Percentiles rank a stretch among this genome's conserved stretches.
phyloP scores from a whole-genome alignment of 2,113 vertebrate species.

The Rallus limicola region DNA sequence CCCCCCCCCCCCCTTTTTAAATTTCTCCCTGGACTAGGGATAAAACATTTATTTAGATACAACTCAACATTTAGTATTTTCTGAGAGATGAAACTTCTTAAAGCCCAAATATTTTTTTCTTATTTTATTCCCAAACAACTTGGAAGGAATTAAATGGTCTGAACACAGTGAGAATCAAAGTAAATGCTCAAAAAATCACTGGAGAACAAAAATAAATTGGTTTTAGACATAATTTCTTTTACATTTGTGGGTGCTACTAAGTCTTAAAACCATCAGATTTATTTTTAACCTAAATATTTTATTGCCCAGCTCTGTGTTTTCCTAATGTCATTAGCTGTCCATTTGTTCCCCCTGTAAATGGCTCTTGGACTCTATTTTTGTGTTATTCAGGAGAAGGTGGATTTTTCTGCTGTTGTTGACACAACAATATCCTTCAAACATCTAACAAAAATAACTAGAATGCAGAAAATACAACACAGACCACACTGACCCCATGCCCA shows the following conservation, averaged over 20 bases:
- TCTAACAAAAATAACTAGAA: neutral
- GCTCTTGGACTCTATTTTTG: neutral
- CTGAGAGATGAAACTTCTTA: neutral
- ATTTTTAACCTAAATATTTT: neutral
- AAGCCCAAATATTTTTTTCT: neutral
- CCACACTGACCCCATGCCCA: rapidly evolving
- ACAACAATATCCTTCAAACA: neutral
- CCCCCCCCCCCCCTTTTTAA: neutral
- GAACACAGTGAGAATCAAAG: neutral
- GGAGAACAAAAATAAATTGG: neutral
- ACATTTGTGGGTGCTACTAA: neutral
- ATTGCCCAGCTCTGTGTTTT: neutral
- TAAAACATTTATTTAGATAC: slow-evolving; percentile 36
- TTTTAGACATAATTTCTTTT: neutral
- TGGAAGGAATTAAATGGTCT: neutral
- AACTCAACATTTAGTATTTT: neutral
- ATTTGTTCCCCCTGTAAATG: neutral
- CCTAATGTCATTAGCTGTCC: neutral
- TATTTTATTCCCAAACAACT: neutral
- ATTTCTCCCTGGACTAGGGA: slow-evolving; percentile 25
- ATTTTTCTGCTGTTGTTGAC: neutral
- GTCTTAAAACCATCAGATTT: neutral
- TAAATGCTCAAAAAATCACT: neutral
- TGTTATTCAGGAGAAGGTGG: neutral
- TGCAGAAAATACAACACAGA: rapidly evolving